Base-by-base conservation (phyloP, 2,888 invertebrate genomes). In the Alloscopus bannaensis region DNA sequence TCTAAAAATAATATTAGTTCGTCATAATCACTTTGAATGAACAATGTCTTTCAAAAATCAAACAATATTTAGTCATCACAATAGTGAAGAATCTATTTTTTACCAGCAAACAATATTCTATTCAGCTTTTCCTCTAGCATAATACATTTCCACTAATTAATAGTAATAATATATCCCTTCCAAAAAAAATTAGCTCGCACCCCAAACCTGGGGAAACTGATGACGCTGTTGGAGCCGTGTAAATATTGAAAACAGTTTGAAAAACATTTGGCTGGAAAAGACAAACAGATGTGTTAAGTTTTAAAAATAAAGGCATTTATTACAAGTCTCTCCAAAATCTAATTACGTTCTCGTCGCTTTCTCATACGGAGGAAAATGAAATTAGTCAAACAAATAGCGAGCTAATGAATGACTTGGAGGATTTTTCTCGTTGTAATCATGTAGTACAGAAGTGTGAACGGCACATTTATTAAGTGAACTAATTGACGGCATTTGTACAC, bases 221-320 rank as follows among this genome's bases (percentile, higher is more conserved):
- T n/a, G n/a, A n/a, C n/a, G n/a, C n/a, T n/a, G n/a, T n/a, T n/a
- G n/a, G n/a, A n/a, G n/a, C n/a, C n/a, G n/a, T n/a, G n/a, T n/a
- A n/a, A n/a, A n/a, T n/a, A n/a, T 3, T 26, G 26, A 55, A 55
- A 55, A 26, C 13, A 55, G 24, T 24, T 69, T 36, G 52, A 55
- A 72, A 73, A 79, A 79, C 79, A 79, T 79, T 79, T 79, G 79
- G 79, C 68, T 71, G 68, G 45, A 68, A 68, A 77, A 77, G 76
- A 71, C 76, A 77, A 81, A 68, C 81, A 81, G 81, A 81, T 81
- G 81, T 77, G 77, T 45, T 45, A 45, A 16, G n/a, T 45, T 16
- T 16, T 45, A 4, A 3, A 11, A 45, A 18, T 36, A 16, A 3
- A 45, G 18, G 45, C 13, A 45, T 45, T 45, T 16, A 8, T 36